These are phyloP conservation scores for Sarotherodon lohbergeri DNA, from an alignment of 2,113 vertebrate species.

Conservation along the genomic window DNA sequence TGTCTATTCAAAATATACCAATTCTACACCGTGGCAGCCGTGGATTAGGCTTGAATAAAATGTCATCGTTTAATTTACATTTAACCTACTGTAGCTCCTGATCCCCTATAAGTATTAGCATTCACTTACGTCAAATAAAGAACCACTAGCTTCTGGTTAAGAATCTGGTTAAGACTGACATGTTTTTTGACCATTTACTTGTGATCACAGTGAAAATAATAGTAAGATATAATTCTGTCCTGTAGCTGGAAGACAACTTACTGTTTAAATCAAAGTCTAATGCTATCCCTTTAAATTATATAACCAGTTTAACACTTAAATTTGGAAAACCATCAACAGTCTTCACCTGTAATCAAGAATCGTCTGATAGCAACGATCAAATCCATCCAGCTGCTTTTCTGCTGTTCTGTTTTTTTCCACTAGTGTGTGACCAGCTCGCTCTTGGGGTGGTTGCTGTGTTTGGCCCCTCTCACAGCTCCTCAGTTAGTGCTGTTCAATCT, in stretches of 20 bases:
- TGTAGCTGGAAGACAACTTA: accelerated
- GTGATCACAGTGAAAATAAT: not conserved
- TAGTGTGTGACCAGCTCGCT: conserved; percentile 94
- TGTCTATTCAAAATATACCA: not conserved
- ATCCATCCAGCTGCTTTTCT: not conserved
- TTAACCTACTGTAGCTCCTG: too few relatives aligned
- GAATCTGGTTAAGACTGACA: not conserved
- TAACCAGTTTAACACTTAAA: not conserved
- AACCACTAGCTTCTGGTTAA: not conserved
- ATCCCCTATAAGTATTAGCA: not conserved
- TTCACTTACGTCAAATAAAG: not conserved
- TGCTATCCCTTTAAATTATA: not conserved
- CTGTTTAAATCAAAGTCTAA: not conserved
- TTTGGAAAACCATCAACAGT: not conserved
- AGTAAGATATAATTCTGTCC: not conserved
- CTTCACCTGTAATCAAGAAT: not conserved
- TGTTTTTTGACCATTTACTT: not conserved
- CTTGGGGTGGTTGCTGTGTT: conserved; percentile 94
- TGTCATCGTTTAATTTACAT: not conserved
- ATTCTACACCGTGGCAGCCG: not conserved
- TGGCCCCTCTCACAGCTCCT: conserved; percentile 94
- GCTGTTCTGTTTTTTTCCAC: not conserved
- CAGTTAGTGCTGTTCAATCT: conserved; percentile 94
- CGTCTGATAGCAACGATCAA: not conserved
- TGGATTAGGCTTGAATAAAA: not conserved